Percentiles rank a stretch among this genome's conserved stretches.
phyloP scores from a whole-genome alignment of 2,797 vertebrate genomes.

The Paguma larvata region DNA sequence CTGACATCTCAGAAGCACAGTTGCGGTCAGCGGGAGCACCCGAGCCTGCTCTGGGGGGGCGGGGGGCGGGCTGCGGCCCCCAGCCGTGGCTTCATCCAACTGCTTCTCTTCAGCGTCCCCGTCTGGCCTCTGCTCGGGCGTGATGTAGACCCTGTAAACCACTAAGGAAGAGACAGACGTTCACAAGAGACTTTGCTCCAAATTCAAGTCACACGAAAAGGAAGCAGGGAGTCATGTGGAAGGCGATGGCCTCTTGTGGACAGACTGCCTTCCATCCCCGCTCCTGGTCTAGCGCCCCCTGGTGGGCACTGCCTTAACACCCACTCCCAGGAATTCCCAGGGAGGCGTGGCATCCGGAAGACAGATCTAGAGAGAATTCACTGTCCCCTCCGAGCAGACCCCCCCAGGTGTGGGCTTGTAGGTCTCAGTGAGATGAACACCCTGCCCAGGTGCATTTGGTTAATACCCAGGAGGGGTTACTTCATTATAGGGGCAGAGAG shows the following conservation, averaged over 20 bases:
- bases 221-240: neutral
- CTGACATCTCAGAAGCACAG: neutral
- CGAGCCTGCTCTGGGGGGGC: neutral
- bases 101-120: neutral
- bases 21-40: neutral
- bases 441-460: too few relatives aligned
- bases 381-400: neutral
- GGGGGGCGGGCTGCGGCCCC: too few relatives aligned
- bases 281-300: neutral
- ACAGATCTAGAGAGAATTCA: neutral
- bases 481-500: neutral
- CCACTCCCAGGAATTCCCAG: too few relatives aligned
- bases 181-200: neutral
- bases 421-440: neutral
- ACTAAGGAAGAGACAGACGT: neutral
- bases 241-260: neutral
- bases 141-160: neutral
- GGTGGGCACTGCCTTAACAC: too few relatives aligned
- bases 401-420: neutral
- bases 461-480: neutral
- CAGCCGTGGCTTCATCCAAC: too few relatives aligned
- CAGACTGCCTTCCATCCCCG: neutral
- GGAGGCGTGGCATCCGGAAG: neutral
- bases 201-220: neutral
- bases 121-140: neutral